Evolutionary conservation across 2,113 vertebrate genomes (phyloP).

Genomic region (Numida meleagris): DNA sequence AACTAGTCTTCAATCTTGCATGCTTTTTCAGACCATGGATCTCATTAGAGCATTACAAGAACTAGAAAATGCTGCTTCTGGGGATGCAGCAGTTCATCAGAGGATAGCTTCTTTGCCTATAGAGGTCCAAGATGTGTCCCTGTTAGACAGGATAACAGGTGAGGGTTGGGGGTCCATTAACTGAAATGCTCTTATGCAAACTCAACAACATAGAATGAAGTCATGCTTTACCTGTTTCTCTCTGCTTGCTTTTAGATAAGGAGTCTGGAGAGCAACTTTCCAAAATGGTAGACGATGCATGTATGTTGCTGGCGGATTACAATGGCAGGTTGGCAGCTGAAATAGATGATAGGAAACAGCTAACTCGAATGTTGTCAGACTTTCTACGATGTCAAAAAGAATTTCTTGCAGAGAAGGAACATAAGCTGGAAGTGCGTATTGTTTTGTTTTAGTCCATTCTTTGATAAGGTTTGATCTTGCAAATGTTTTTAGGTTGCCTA

Average conservation of each 20-base stretch:
- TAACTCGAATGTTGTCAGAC: slow-evolving; percentile 91
- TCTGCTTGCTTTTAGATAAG: slow-evolving; percentile 76
- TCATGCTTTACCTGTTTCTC: slow-evolving; percentile 24
- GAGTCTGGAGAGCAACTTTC: slow-evolving; percentile 83
- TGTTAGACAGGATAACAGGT: slow-evolving; percentile 97
- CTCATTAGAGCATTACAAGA: slow-evolving; percentile 97
- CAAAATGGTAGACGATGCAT: slow-evolving; percentile 92
- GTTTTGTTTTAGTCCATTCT: slow-evolving; percentile 72
- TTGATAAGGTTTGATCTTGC: slow-evolving; percentile 56
- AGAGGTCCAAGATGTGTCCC: slow-evolving; percentile 94
- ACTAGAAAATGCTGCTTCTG: slow-evolving; percentile 95
- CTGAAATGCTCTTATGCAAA: neutral
- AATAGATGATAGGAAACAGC: slow-evolving; percentile 96
- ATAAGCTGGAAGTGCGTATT: slow-evolving; percentile 99
- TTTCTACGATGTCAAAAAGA: slow-evolving; percentile 97
- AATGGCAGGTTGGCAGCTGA: slow-evolving; percentile 97
- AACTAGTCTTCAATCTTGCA: slow-evolving; percentile 61
- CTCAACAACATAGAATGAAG: neutral
- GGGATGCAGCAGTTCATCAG: slow-evolving; percentile 93
- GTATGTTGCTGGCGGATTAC: slow-evolving; percentile 98
- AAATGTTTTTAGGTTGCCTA: slow-evolving; percentile 44
- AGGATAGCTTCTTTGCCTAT: slow-evolving; percentile 94
- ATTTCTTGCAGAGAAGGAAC: slow-evolving; percentile 94
- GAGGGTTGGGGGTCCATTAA: slow-evolving; percentile 34
- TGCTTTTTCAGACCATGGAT: slow-evolving; percentile 88